A percentile compares a stretch with the other conserved stretches of the same genome.
Evolutionary conservation across 2,888 invertebrate species (phyloP).

Genomic region (Caenorhabditis plicata): DNA sequence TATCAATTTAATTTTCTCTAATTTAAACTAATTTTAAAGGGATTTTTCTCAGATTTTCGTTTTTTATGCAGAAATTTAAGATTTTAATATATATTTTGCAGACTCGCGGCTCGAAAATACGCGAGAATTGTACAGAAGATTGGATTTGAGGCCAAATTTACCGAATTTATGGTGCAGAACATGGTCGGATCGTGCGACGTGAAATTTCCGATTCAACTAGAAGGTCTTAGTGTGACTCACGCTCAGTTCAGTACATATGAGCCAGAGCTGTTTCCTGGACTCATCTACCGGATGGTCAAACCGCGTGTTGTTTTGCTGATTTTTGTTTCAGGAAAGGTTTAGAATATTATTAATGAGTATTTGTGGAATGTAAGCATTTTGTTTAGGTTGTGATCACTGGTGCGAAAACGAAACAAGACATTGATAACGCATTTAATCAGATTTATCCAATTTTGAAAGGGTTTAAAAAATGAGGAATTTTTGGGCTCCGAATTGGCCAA

Average conservation of each 20-base stretch:
- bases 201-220: constrained; percentile 80
- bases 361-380: background rate
- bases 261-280: constrained; percentile 96
- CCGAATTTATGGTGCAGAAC: constrained; percentile 72
- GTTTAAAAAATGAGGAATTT: constrained; percentile 77
- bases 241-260: constrained; percentile 84
- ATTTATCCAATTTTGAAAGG: constrained; percentile 92
- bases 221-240: constrained; percentile 80
- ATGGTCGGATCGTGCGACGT: constrained; percentile 87
- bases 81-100: too few species aligned
- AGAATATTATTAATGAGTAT: background rate
- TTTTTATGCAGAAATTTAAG: background rate
- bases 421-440: constrained; percentile 88
- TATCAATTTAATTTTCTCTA: too few species aligned
- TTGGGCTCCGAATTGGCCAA: too few species aligned
- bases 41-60: background rate
- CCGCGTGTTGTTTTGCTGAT: constrained; percentile 92
- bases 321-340: constrained; percentile 96
- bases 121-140: constrained; percentile 81
- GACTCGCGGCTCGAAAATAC: constrained; percentile 77
- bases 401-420: constrained; percentile 86
- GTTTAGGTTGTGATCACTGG: constrained; percentile 79
- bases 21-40: too few species aligned
- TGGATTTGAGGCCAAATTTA: constrained; percentile 73
- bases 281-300: constrained; percentile 86